Evolutionary conservation across 2,888 invertebrate genomes (phyloP).

Genomic region (Biston stratarius): DNA sequence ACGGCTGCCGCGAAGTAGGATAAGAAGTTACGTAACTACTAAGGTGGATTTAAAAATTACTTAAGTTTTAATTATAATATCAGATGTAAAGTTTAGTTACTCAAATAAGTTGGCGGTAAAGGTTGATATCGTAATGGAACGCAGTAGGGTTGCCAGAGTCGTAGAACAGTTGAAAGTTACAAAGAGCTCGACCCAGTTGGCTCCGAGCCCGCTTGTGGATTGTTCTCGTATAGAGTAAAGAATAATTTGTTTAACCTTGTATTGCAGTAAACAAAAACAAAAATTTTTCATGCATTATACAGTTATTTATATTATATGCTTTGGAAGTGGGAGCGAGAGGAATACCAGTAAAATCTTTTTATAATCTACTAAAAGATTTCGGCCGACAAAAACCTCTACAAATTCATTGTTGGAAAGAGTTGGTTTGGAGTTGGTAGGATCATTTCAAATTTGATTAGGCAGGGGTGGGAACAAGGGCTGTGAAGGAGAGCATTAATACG

Average conservation of each 20-base stretch:
- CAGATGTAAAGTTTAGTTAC: conserved; percentile 12
- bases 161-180: conserved; percentile 76
- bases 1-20: conserved; percentile 1
- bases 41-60: conserved; percentile 1
- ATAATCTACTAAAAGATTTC: too few species aligned
- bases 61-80: not conserved
- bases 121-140: conserved; percentile 38
- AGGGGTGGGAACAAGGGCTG: too few species aligned
- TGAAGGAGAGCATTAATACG: too few species aligned
- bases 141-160: conserved; percentile 61
- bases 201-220: conserved; percentile 72
- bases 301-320: not conserved
- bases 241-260: conserved; percentile 49
- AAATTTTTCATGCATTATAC: conserved; percentile 6
- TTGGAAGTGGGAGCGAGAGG: not conserved
- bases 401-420: too few species aligned
- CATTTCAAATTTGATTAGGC: too few species aligned
- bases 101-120: conserved; percentile 15
- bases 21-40: conserved; percentile 15
- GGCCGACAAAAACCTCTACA: too few species aligned
- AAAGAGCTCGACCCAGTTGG: conserved; percentile 83
- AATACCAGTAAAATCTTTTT: too few species aligned
- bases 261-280: conserved; percentile 40
- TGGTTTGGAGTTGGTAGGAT: too few species aligned
- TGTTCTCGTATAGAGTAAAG: conserved; percentile 45